These are phyloP conservation scores for Crocallis elinguaria DNA, from an alignment of 2,888 invertebrate genomes.

Conservation along the genomic window DNA sequence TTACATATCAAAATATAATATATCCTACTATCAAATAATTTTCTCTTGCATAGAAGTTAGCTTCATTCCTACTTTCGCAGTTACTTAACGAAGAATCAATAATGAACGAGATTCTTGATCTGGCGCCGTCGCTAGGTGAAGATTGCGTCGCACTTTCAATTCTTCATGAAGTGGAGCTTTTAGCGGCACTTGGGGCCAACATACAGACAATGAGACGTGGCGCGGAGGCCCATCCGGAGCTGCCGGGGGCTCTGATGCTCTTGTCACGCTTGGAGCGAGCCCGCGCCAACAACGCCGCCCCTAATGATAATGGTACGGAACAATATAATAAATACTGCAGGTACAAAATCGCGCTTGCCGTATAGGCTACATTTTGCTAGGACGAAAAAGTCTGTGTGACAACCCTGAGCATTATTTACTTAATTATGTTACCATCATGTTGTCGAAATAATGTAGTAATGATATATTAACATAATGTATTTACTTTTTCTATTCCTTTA, in stretches of 20 bases:
- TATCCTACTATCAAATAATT: neutral
- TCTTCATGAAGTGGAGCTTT: conserved; percentile 90
- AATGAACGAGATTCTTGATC: conserved; percentile 88
- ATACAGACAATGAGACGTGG: conserved; percentile 88
- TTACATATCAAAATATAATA: neutral
- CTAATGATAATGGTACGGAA: conserved; percentile 62
- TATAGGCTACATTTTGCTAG: too few species aligned
- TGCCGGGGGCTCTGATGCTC: conserved; percentile 88
- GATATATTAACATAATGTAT: too few species aligned
- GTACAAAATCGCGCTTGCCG: too few species aligned
- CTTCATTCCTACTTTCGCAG: conserved; percentile 44
- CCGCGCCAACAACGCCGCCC: conserved; percentile 56
- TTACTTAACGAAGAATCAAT: conserved; percentile 74
- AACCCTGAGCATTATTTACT: too few species aligned
- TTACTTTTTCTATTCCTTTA: too few species aligned
- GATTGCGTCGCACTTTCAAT: conserved; percentile 91
- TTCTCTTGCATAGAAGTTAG: conserved; percentile 16
- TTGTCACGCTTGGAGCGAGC: conserved; percentile 85
- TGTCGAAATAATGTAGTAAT: too few species aligned
- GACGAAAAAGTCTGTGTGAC: too few species aligned
- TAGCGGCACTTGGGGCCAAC: conserved; percentile 88
- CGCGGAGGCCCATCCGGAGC: conserved; percentile 87
- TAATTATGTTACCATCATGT: too few species aligned
- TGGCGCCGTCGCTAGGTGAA: conserved; percentile 88
- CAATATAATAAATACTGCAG: too few species aligned